These are phyloP conservation scores for Labeo catla DNA, from an alignment of 2,113 vertebrate species.

Conservation along the genomic window DNA sequence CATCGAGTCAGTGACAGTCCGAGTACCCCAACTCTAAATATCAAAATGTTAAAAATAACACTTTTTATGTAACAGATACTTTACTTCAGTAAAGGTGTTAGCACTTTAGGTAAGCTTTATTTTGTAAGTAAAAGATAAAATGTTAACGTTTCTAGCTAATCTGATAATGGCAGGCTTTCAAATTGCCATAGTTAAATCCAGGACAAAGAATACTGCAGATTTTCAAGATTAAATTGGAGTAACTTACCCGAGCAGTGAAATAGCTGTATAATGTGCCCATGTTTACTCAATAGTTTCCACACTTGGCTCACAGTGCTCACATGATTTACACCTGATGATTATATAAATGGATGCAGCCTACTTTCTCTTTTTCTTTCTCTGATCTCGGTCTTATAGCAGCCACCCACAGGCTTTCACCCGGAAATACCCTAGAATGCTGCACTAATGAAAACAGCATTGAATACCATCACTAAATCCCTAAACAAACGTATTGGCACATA, in stretches of 20 bases:
- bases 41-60: too few relatives aligned
- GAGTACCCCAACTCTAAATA: too few relatives aligned
- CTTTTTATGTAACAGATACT: too few relatives aligned
- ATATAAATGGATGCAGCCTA: too few relatives aligned
- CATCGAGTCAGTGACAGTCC: too few relatives aligned
- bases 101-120: neutral
- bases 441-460: neutral
- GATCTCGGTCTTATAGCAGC: neutral
- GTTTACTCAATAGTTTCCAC: neutral
- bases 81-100: too few relatives aligned
- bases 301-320: too few relatives aligned
- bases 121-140: neutral
- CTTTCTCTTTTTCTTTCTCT: neutral
- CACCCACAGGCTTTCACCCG: fast-evolving
- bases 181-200: neutral
- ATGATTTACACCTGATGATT: too few relatives aligned
- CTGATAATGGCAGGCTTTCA: neutral
- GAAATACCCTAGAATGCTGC: neutral
- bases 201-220: neutral
- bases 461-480: neutral
- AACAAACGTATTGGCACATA: too few relatives aligned
- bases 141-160: neutral
- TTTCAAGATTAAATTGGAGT: neutral
- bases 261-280: neutral
- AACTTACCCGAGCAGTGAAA: neutral